These are phyloP conservation scores for Cotesia vestalis DNA, from an alignment of 1,140 invertebrate species.

Conservation along the genomic window DNA sequence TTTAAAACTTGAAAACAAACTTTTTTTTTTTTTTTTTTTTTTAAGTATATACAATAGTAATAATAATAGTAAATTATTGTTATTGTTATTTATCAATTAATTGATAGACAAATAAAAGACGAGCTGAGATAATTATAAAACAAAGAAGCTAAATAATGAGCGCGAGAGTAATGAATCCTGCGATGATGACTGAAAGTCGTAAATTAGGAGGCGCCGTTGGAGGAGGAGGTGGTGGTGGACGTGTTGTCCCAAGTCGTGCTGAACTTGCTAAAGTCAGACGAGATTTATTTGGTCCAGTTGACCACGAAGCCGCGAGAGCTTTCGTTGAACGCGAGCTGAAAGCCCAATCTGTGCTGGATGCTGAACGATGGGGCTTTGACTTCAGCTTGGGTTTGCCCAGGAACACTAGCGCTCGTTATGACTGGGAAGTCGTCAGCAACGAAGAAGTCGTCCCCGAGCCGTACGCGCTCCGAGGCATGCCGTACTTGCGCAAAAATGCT, in stretches of 20 bases:
- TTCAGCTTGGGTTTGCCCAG: slow-evolving; percentile 60
- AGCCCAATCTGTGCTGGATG: slow-evolving; percentile 59
- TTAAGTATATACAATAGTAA: no score
- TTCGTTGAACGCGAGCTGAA: slow-evolving; percentile 62
- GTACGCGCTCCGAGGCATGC: slow-evolving; percentile 62
- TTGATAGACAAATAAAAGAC: no score
- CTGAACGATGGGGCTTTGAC: slow-evolving; percentile 66
- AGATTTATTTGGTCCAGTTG: slow-evolving; percentile 67
- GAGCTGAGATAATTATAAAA: no score
- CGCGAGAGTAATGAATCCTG: slow-evolving; percentile 65
- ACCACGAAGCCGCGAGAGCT: slow-evolving; percentile 63
- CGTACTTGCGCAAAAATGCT: slow-evolving; percentile 56
- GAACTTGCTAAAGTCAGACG: slow-evolving; percentile 61
- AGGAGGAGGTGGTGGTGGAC: slow-evolving; percentile 38
- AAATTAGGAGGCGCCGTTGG: slow-evolving; percentile 44
- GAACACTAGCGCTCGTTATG: slow-evolving; percentile 54
- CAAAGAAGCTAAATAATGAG: slow-evolving; percentile 58
- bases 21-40: no score
- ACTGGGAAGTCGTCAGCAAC: slow-evolving; percentile 56
- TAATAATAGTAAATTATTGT: background rate
- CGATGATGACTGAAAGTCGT: slow-evolving; percentile 63
- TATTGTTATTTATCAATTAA: background rate
- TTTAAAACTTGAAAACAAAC: no score
- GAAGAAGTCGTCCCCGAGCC: slow-evolving; percentile 60
- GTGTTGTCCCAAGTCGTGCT: slow-evolving; percentile 54